Conservation (phyloP, 2,888 invertebrate genomes). For the Apodemia mormo region DNA sequence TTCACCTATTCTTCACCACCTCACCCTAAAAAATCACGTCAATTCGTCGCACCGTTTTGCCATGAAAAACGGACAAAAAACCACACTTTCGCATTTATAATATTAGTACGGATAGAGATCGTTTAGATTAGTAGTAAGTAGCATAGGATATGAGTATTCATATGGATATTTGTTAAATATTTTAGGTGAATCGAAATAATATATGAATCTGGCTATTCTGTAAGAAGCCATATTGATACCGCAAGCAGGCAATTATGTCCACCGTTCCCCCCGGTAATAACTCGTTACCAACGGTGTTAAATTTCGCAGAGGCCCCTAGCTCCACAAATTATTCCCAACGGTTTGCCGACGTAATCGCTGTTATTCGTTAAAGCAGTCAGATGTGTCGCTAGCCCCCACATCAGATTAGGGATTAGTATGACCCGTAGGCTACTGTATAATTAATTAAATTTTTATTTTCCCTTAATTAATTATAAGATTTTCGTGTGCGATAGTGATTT, state of each 20-base stretch:
- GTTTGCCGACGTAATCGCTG: constrained; percentile 64
- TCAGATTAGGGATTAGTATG: constrained; percentile 31
- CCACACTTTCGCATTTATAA: too few relatives aligned
- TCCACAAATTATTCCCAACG: constrained; percentile 62
- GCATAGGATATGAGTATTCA: too few relatives aligned
- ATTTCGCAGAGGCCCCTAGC: constrained; percentile 56
- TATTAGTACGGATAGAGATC: too few relatives aligned
- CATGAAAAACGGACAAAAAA: too few relatives aligned
- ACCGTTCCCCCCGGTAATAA: constrained; percentile 24
- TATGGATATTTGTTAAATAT: not conserved
- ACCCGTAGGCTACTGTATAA: constrained; percentile 27
- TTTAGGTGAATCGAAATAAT: not conserved
- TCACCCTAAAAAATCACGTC: too few relatives aligned
- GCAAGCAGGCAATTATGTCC: constrained; percentile 32
- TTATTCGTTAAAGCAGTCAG: constrained; percentile 65
- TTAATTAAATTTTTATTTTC: constrained; percentile 31
- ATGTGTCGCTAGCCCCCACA: constrained; percentile 31
- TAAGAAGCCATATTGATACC: constrained; percentile 39
- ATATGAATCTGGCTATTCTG: not conserved
- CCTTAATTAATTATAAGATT: constrained; percentile 22
- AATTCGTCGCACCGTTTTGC: too few relatives aligned
- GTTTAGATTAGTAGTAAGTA: too few relatives aligned
- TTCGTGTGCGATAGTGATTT: constrained; percentile 13
- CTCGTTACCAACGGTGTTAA: constrained; percentile 49
- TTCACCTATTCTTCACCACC: too few relatives aligned